These are phyloP conservation scores for Dynastes maya DNA, from an alignment of 2,888 invertebrate species.

Conservation along the genomic window DNA sequence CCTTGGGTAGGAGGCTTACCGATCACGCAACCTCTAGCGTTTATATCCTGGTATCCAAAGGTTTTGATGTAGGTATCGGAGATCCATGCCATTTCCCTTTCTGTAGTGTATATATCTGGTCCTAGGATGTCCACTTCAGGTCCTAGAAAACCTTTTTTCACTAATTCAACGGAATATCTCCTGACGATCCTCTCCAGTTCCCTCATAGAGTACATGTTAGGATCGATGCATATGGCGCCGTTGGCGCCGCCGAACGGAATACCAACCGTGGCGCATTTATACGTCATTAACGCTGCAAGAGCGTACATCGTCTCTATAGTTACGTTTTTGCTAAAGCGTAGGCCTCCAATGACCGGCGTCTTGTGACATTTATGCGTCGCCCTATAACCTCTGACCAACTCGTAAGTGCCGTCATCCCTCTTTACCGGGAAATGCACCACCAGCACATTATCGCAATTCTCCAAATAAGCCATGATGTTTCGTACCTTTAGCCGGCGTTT, in stretches of 20 bases:
- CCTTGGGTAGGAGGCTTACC: slow-evolving; percentile 92
- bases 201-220: slow-evolving; percentile 78
- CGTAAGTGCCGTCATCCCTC: slow-evolving; percentile 80
- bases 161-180: slow-evolving; percentile 81
- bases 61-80: slow-evolving; percentile 87
- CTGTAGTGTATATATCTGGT: slow-evolving; percentile 86
- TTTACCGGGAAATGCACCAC: slow-evolving; percentile 81
- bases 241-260: slow-evolving; percentile 87
- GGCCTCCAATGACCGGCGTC: slow-evolving; percentile 73
- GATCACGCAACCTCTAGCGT: slow-evolving; percentile 89
- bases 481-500: slow-evolving; percentile 76
- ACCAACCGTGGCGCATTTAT: slow-evolving; percentile 86
- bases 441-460: slow-evolving; percentile 79
- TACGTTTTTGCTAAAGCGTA: slow-evolving; percentile 67
- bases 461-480: slow-evolving; percentile 78
- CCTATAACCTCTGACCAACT: slow-evolving; percentile 81
- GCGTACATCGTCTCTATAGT: slow-evolving; percentile 85
- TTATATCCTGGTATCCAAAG: slow-evolving; percentile 78
- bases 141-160: slow-evolving; percentile 71
- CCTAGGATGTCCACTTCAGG: slow-evolving; percentile 89
- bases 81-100: slow-evolving; percentile 87
- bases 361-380: slow-evolving; percentile 85
- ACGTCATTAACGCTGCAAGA: slow-evolving; percentile 88
- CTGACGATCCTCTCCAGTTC: slow-evolving; percentile 86
- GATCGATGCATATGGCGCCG: slow-evolving; percentile 83